A percentile compares a stretch with the other conserved stretches of the same genome.
Conservation (phyloP, 2,113 vertebrate species). For the Stegostoma tigrinum region DNA sequence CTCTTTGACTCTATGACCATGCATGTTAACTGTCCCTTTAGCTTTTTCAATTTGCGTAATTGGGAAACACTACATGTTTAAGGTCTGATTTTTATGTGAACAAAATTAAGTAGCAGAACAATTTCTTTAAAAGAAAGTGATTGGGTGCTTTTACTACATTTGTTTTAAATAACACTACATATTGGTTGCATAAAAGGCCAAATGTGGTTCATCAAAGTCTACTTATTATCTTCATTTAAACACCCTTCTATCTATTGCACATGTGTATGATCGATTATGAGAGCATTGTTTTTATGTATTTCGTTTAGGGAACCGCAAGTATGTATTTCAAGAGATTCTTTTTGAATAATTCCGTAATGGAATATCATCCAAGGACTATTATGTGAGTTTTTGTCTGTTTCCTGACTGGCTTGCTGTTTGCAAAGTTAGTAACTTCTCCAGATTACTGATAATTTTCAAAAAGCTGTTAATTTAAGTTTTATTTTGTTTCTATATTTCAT, state of each 20-base stretch:
- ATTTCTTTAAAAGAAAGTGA: neutral
- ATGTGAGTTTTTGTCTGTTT: conserved; percentile 70
- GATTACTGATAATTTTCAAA: neutral
- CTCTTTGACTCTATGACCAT: no score
- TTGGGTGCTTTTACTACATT: neutral
- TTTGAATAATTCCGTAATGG: conserved; percentile 93
- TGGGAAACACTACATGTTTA: neutral
- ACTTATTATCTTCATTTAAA: no score
- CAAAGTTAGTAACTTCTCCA: neutral
- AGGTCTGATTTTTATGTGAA: neutral
- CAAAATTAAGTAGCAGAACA: neutral
- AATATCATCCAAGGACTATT: conserved; percentile 86
- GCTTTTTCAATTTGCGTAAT: neutral
- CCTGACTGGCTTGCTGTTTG: neutral
- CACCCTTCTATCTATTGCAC: neutral
- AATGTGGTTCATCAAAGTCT: neutral
- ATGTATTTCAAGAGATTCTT: conserved; percentile 97
- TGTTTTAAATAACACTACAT: neutral
- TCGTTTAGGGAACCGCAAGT: conserved; percentile 75
- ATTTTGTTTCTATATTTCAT: neutral
- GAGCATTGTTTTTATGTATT: neutral
- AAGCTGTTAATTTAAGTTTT: neutral
- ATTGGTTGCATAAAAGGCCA: neutral
- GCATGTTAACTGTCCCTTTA: neutral
- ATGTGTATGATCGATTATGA: neutral